phyloP scores from a whole-genome alignment of 2,888 invertebrate species.

The Cylloceria caligata region DNA sequence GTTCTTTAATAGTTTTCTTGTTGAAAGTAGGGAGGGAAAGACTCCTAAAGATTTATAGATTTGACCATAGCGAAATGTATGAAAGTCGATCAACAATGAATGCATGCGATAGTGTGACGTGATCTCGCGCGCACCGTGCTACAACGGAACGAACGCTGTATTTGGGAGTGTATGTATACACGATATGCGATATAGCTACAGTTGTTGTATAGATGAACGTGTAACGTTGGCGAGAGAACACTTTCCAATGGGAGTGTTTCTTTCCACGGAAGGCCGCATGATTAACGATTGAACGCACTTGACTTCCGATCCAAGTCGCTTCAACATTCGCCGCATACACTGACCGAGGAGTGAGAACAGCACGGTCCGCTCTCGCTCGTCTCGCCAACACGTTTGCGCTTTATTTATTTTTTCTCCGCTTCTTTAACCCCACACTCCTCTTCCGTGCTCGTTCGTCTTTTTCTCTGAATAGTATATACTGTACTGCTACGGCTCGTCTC shows the following conservation, averaged over 20 bases:
- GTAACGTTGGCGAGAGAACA: conserved; percentile 66
- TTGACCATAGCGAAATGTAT: conserved; percentile 77
- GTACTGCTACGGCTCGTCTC: conserved; percentile 63
- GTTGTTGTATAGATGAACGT: conserved; percentile 52
- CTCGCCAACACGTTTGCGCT: conserved; percentile 67
- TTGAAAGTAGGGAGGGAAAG: conserved; percentile 72
- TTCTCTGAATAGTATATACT: conserved; percentile 5
- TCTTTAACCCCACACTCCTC: conserved; percentile 45
- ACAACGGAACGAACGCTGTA: conserved; percentile 37
- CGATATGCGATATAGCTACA: conserved; percentile 19
- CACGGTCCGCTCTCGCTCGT: conserved; percentile 63
- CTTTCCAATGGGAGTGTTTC: conserved; percentile 79
- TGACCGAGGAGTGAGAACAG: conserved; percentile 64
- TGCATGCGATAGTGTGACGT: conserved; percentile 73
- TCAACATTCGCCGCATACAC: conserved; percentile 73
- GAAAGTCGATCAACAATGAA: conserved; percentile 78
- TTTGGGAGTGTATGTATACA: conserved; percentile 7
- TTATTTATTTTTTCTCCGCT: conserved; percentile 72
- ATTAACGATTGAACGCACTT: conserved; percentile 84
- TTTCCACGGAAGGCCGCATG: conserved; percentile 78
- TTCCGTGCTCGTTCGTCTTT: conserved; percentile 40
- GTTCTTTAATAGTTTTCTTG: conserved; percentile 65
- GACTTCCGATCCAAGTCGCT: conserved; percentile 82
- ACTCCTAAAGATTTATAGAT: conserved; percentile 82
- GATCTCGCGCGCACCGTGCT: conserved; percentile 30